Conservation (phyloP, 2,113 vertebrate species). For the Poeciliopsis prolifica region DNA sequence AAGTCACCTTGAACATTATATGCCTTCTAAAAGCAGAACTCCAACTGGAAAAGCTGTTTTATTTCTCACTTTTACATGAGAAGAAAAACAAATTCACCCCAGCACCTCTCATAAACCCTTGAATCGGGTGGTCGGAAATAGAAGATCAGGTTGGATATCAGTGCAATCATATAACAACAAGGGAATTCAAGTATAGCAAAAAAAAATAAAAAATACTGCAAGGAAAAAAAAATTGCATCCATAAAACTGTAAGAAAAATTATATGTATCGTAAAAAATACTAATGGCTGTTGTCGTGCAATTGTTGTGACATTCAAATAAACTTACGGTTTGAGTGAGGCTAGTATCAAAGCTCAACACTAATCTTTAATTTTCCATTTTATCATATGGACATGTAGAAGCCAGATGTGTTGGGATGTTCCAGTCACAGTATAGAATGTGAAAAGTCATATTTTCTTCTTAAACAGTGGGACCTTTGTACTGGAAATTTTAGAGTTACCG, state of each 20-base stretch:
- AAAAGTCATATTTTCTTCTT: no score
- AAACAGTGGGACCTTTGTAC: no score
- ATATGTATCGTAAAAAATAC: not conserved
- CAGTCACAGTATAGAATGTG: not conserved
- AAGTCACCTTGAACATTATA: not conserved
- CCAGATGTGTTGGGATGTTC: not conserved
- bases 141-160: not conserved
- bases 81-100: not conserved
- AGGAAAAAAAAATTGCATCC: not conserved
- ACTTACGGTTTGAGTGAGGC: not conserved
- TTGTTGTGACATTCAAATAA: not conserved
- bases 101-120: not conserved
- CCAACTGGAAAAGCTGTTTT: not conserved
- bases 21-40: not conserved
- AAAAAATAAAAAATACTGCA: not conserved
- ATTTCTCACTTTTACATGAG: not conserved
- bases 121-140: not conserved
- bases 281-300: not conserved
- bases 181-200: not conserved
- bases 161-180: not conserved
- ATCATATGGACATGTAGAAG: not conserved
- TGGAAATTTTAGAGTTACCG: no score
- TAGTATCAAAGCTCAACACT: not conserved
- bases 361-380: not conserved
- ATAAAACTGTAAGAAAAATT: not conserved